Evolutionary conservation across 2,113 vertebrate species (phyloP).

Genomic region (Atlantisia rogersi): DNA sequence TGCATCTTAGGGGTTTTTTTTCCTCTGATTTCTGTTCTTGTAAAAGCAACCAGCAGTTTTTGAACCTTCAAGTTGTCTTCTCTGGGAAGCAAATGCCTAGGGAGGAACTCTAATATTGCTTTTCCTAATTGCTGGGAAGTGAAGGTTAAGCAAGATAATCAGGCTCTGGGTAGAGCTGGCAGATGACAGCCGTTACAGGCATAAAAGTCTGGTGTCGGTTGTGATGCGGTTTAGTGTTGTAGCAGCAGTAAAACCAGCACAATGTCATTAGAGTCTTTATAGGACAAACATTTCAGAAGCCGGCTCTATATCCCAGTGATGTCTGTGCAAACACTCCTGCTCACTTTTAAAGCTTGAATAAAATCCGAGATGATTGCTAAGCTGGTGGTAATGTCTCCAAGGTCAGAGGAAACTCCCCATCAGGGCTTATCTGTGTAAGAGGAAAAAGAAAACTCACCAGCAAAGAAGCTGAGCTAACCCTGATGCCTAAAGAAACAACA

Average conservation of each 20-base stretch:
- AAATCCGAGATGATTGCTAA: constrained; percentile 17
- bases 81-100: background rate
- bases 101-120: constrained; percentile 1
- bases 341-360: constrained; percentile 19
- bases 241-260: constrained; percentile 16
- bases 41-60: fast-evolving
- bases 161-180: background rate
- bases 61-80: background rate
- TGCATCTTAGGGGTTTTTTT: background rate
- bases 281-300: background rate
- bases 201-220: background rate
- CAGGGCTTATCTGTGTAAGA: background rate
- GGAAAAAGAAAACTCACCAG: background rate
- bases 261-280: constrained; percentile 24
- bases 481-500: background rate
- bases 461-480: background rate
- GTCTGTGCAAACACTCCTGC: constrained; percentile 28
- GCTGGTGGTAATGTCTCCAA: background rate
- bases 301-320: background rate
- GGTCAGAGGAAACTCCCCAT: background rate
- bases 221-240: background rate
- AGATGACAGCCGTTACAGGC: background rate
- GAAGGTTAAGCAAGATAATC: background rate
- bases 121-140: background rate
- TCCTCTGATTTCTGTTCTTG: background rate